phyloP scores from a whole-genome alignment of 2,113 vertebrate genomes.

The Indicator maculatus region DNA sequence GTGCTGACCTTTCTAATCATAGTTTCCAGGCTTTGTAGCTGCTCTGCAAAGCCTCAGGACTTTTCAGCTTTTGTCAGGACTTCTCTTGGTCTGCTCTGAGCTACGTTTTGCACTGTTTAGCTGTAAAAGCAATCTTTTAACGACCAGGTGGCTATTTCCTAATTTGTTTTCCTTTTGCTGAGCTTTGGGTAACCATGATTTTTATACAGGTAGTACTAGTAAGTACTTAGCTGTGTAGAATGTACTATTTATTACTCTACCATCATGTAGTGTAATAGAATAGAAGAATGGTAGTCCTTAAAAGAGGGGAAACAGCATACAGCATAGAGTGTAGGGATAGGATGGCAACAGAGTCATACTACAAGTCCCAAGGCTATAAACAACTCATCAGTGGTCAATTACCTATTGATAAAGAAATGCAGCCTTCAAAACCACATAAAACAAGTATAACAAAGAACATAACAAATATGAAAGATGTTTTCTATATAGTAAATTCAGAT shows the following conservation, averaged over 20 bases:
- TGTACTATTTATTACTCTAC: not conserved
- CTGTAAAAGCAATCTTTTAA: conserved; percentile 18
- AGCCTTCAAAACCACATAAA: not conserved
- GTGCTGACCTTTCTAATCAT: not conserved
- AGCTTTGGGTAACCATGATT: not conserved
- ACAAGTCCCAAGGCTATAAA: not conserved
- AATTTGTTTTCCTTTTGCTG: conserved; percentile 10
- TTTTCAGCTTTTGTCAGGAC: not conserved
- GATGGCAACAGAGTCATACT: not conserved
- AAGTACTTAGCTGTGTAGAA: not conserved
- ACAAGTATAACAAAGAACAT: not conserved
- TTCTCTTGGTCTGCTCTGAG: not conserved
- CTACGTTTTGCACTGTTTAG: not conserved
- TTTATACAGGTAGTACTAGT: not conserved
- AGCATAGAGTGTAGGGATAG: not conserved
- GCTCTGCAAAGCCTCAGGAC: not conserved
- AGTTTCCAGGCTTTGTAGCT: not conserved
- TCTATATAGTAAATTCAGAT: not conserved
- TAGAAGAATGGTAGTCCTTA: not conserved
- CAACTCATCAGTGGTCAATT: not conserved
- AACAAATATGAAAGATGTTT: not conserved
- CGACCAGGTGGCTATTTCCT: not conserved
- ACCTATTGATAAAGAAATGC: not conserved
- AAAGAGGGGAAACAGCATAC: not conserved
- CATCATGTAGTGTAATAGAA: not conserved